Percentiles rank a stretch among this genome's conserved stretches.
These are phyloP conservation scores for Propithecus coquereli DNA, from an alignment of 2,113 vertebrate species.

Conservation along the genomic window DNA sequence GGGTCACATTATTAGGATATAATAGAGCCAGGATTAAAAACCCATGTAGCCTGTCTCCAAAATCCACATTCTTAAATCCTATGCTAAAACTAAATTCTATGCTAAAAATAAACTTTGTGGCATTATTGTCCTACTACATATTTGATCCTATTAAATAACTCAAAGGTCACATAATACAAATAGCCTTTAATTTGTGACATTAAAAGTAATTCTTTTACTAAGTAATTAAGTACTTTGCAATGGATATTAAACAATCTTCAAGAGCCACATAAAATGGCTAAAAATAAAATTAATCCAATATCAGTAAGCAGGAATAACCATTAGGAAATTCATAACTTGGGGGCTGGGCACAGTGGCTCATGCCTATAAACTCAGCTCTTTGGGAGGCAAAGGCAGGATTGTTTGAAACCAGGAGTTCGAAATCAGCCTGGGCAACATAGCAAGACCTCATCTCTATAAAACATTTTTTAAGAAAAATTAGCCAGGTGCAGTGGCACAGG, in stretches of 20 bases:
- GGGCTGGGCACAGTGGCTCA: too few relatives aligned
- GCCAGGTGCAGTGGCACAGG: too few relatives aligned
- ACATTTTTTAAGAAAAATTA: too few relatives aligned
- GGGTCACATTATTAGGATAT: not conserved
- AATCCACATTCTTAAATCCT: not conserved
- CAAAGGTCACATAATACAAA: not conserved
- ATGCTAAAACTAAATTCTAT: not conserved
- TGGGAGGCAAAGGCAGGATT: too few relatives aligned
- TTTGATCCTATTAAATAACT: not conserved
- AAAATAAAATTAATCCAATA: not conserved
- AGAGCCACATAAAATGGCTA: not conserved
- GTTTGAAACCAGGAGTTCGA: too few relatives aligned
- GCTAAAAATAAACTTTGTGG: not conserved
- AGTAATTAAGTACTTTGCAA: not conserved
- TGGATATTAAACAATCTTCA: not conserved
- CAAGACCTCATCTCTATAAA: too few relatives aligned
- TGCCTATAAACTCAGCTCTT: too few relatives aligned
- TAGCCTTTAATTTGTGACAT: not conserved
- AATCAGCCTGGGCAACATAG: too few relatives aligned
- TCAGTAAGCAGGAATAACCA: not conserved
- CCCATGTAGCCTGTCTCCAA: not conserved
- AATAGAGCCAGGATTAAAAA: not conserved
- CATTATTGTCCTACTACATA: not conserved
- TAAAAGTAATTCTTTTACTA: not conserved
- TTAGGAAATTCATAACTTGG: not conserved